Base-by-base conservation (phyloP, 2,113 vertebrate species). In the Psittacus erithacus region DNA sequence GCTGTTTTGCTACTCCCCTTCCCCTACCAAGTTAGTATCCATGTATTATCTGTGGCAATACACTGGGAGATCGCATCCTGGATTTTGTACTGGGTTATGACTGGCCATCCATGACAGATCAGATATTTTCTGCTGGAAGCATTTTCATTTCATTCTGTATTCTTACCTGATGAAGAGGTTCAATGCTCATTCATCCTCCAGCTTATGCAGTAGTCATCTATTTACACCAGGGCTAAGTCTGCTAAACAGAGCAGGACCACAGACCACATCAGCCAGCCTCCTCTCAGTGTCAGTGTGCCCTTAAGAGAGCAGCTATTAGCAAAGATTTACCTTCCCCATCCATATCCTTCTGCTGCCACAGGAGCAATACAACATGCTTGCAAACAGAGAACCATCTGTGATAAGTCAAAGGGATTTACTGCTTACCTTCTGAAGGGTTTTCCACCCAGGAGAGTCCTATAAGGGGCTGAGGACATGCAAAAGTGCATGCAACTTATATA, bases 381-480 rank as follows among this genome's bases (percentile, higher is more conserved):
- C 82, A 68, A 55, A 79, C 33, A 86, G 65, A 55, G 63, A 90
- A 25, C 38, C 52, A 88, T 23, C 82, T 90, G 82, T 53, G 49
- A 90, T 7, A 8, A 55, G 27, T 9, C 63, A 63, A 43, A 74
- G 12, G 17, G 29, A 88, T 82, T 77, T 77, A 47, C 63, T 85
- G 59, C 63, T 74, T 50, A 29, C 52, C 31, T 71, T 73, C 11
- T 20, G 35, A 49, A 27, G 27, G 52, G 17, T 46, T 77, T 24
- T 70, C 11, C 13, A 64, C 35, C 73, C 33, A 11, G 28, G 11
- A 4, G 3, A 60, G 14, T 50, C 35, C 53, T 67, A n/a, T n/a
- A 74, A 77, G 25, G 23, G 25, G 17, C 70, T 73, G 17, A 69
- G 88, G 49, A 77, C 8, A 43, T 16, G 19, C 13, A 22, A 33